Evolutionary conservation across 2,797 vertebrate genomes (phyloP).

Genomic region (Toxotes lorentzi): DNA sequence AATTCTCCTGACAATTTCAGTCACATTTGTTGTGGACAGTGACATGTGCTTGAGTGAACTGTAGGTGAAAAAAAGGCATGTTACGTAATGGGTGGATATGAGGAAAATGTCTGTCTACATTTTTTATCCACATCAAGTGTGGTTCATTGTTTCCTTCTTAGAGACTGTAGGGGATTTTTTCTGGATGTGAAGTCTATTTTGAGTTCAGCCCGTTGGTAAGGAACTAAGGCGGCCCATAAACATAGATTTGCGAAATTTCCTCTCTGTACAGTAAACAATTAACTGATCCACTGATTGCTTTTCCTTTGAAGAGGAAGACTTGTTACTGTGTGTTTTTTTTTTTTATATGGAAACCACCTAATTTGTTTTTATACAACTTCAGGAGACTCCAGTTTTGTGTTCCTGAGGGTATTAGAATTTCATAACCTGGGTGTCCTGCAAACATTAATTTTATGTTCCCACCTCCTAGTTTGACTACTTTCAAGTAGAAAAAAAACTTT

Average conservation of each 20-base stretch:
- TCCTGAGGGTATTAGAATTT: not conserved
- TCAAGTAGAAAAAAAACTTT: slow-evolving; percentile 3
- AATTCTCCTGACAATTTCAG: slow-evolving; percentile 18
- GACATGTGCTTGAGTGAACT: not conserved
- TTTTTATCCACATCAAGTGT: not conserved
- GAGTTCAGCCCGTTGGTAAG: slow-evolving; percentile 3
- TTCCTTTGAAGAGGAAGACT: not conserved
- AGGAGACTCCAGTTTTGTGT: not conserved
- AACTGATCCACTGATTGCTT: not conserved
- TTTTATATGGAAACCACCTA: not conserved
- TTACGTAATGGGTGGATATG: slow-evolving; percentile 26
- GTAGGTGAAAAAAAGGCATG: not conserved
- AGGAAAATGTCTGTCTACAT: slow-evolving; percentile 37
- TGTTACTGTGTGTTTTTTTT: not conserved
- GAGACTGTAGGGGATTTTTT: too few species aligned
- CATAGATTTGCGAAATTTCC: not conserved
- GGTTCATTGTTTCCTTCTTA: slow-evolving; percentile 38
- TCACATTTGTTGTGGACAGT: not conserved
- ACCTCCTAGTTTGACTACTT: not conserved
- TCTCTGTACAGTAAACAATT: slow-evolving; percentile 1
- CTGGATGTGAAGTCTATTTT: slow-evolving; percentile 14
- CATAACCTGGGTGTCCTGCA: not conserved
- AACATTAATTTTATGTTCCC: slow-evolving; percentile 8
- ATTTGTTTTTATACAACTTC: not conserved
- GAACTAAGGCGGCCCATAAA: not conserved